Evolutionary conservation across 2,113 vertebrate genomes (phyloP), one percentile per base, ranked within the genome.

Genomic region (Rattus norvegicus): DNA sequence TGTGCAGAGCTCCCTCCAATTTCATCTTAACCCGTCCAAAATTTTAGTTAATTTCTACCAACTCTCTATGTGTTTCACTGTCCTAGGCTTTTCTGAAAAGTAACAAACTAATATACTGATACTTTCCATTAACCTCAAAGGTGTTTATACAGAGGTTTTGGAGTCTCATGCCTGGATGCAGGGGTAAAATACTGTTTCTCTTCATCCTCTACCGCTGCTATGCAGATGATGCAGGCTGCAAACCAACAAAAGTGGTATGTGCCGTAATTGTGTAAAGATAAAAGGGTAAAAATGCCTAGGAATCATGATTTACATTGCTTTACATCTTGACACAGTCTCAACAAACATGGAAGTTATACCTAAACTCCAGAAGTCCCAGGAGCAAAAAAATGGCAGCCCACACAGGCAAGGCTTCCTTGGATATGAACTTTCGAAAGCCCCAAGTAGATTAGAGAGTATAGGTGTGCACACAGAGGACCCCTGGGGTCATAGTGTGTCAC

Each of bases 401-500:
- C 17, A n/a, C 63, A 56, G 77, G 33, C 24, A 79, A 67, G 28
- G 13, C 8, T 54, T 95, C 56, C 81, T 83, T 63, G 72, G 77
- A 43, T 30, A 33, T 22, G 43, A 49, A 47, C 77, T 43, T 24
- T 59, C 36, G 56, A 70, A 77, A 91, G 28, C 88, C 43, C 43
- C 30, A 19, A 90, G 56, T 52, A n/a, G 69, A 52, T 52, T 75
- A 36, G 67, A 67, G 69, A 54, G 61, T 59, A 36, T 5, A 70
- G 1, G 76, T 30, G 65, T 85, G 19, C 43, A 83, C 14, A 13
- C 89, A 13, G 49, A 92, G 75, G 33, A 39, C 75, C 76, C 85
- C 91, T 33, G 72, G 92, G 81, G 75, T 85, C 86, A 77, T 79
- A 77, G 5, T 86, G 89, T 83, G 92, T 96, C 93, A 95, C 88